These are phyloP conservation scores for Peucedramus taeniatus DNA, from an alignment of 2,113 vertebrate species.

Conservation along the genomic window DNA sequence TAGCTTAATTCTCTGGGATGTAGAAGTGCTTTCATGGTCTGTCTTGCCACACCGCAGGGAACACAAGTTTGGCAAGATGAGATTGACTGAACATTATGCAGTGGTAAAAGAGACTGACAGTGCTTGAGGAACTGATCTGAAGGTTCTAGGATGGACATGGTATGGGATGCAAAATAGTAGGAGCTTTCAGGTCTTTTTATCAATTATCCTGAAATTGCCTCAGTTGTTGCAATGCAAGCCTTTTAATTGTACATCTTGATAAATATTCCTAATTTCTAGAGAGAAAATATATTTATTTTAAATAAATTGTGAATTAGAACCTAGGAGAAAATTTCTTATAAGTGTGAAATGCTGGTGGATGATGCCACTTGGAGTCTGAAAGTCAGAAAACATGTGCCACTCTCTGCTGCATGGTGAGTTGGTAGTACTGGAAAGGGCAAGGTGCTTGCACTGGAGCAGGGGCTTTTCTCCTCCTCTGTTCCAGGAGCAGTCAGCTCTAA, in stretches of 20 bases:
- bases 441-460: neutral
- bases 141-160: neutral
- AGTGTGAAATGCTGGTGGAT: neutral
- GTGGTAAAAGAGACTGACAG: neutral
- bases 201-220: neutral
- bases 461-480: neutral
- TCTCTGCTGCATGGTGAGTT: neutral
- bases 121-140: neutral
- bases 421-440: neutral
- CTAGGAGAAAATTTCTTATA: neutral
- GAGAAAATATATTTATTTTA: neutral
- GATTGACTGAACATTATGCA: neutral
- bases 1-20: neutral
- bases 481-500: neutral
- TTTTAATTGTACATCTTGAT: neutral
- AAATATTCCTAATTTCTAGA: neutral
- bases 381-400: neutral
- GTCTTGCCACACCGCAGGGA: neutral
- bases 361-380: neutral
- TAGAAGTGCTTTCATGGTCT: neutral
- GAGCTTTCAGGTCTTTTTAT: neutral
- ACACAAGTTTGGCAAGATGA: neutral
- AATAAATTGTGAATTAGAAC: neutral
- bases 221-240: neutral
- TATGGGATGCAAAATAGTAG: neutral